These are phyloP conservation scores for Eretmocerus hayati DNA, from an alignment of 2,888 invertebrate genomes.

Conservation along the genomic window DNA sequence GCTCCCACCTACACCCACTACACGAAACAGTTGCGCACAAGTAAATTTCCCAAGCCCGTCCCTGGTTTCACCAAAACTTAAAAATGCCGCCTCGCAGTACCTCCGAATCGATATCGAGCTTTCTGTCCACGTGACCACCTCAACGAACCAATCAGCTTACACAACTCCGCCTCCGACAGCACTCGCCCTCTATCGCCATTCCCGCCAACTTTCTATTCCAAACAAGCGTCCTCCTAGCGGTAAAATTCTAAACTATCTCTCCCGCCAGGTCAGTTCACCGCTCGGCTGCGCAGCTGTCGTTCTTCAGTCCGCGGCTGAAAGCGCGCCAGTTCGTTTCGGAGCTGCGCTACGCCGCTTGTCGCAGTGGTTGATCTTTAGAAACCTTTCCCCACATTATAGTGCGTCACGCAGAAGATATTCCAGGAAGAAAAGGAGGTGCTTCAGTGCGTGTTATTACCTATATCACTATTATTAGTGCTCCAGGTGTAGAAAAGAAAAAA, in stretches of 20 bases:
- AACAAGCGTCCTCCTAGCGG: background rate
- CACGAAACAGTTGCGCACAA: too few species aligned
- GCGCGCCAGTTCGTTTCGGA: constrained; percentile 36
- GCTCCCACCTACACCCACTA: too few species aligned
- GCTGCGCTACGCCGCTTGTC: background rate
- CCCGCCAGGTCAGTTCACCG: background rate
- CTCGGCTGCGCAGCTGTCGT: constrained; percentile 7
- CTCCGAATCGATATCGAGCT: constrained; percentile 68
- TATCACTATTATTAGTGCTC: too few species aligned
- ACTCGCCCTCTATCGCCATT: background rate
- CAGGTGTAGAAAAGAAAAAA: too few species aligned
- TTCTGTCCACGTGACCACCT: constrained; percentile 51
- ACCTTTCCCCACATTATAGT: background rate
- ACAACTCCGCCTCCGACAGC: constrained; percentile 16
- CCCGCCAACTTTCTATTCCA: background rate
- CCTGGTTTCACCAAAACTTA: constrained; percentile 66
- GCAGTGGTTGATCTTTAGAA: background rate
- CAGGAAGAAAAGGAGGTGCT: too few species aligned
- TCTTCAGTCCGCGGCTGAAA: constrained; percentile 38
- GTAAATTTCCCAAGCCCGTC: too few species aligned
- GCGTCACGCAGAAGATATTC: background rate
- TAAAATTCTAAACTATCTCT: background rate
- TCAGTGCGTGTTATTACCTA: too few species aligned
- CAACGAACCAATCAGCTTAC: constrained; percentile 20
- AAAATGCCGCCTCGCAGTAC: constrained; percentile 73